These are phyloP conservation scores for Benthosema pterotum DNA, from an alignment of 2,797 vertebrate genomes.

Conservation along the genomic window DNA sequence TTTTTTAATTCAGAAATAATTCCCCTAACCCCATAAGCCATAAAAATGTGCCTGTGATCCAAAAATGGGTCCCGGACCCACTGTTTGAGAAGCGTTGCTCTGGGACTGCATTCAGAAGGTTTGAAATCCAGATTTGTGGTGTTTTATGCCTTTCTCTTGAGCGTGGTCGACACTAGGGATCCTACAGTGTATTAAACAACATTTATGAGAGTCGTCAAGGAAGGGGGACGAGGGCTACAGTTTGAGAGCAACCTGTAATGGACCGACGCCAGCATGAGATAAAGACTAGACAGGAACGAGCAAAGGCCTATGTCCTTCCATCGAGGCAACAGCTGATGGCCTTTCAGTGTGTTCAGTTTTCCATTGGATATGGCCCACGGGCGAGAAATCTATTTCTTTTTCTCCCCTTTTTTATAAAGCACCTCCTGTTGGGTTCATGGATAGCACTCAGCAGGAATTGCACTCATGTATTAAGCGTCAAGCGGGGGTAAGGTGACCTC, in stretches of 20 bases:
- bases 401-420: constrained; percentile 7
- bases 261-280: background rate
- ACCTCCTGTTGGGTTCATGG: constrained; percentile 27
- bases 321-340: constrained; percentile 43
- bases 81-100: background rate
- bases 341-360: constrained; percentile 47
- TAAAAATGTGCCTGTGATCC: too few species aligned
- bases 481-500: background rate
- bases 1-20: too few species aligned
- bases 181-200: too few species aligned
- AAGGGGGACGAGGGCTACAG: background rate
- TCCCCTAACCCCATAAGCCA: too few species aligned
- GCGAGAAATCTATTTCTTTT: constrained; percentile 30
- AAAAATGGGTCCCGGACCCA: too few species aligned
- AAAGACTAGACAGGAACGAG: constrained; percentile 13
- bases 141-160: too few species aligned
- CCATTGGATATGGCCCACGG: constrained; percentile 35
- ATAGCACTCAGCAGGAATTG: constrained; percentile 21
- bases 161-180: too few species aligned
- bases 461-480: background rate
- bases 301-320: constrained; percentile 21
- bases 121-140: background rate
- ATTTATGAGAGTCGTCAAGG: constrained; percentile 6
- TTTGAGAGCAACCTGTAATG: constrained; percentile 17
- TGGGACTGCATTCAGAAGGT: background rate